Conservation (phyloP, 2,888 invertebrate species). For the Eupithecia dodoneata region DNA sequence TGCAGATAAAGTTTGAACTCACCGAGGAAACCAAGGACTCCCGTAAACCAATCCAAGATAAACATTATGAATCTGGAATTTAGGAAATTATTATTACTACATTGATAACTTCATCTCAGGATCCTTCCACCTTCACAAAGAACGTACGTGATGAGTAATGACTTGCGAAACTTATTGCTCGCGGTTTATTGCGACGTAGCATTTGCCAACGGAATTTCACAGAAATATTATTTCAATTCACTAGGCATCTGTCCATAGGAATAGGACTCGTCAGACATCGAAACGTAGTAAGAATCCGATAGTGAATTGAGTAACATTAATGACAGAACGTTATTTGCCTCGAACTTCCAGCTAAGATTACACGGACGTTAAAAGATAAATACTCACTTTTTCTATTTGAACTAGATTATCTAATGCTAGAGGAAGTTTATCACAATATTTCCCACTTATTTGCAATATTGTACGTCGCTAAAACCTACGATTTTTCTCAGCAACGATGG, state of each 20-base stretch:
- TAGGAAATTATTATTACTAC: constrained; percentile 56
- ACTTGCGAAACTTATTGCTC: constrained; percentile 68
- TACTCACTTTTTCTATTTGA: constrained; percentile 81
- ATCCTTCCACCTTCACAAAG: constrained; percentile 59
- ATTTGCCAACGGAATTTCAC: constrained; percentile 50
- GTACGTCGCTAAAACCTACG: constrained; percentile 75
- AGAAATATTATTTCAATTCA: constrained; percentile 42
- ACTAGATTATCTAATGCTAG: constrained; percentile 78
- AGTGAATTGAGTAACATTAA: constrained; percentile 77
- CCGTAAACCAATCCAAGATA: constrained; percentile 98
- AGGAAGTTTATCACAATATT: constrained; percentile 79
- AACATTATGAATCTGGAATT: constrained; percentile 89
- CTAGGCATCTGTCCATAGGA: constrained; percentile 51
- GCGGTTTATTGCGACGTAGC: constrained; percentile 63
- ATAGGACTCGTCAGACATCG: constrained; percentile 53
- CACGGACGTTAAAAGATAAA: constrained; percentile 51
- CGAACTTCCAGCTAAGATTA: constrained; percentile 60
- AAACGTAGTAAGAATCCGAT: constrained; percentile 65
- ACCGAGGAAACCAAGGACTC: constrained; percentile 97
- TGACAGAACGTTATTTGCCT: constrained; percentile 78
- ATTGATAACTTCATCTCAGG: constrained; percentile 34
- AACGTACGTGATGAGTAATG: constrained; percentile 63
- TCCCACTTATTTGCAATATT: constrained; percentile 74
- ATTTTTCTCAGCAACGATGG: constrained; percentile 62
- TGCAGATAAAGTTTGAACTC: constrained; percentile 67